phyloP scores from a whole-genome alignment of 1,140 invertebrate genomes.

The Aricia agestis region DNA sequence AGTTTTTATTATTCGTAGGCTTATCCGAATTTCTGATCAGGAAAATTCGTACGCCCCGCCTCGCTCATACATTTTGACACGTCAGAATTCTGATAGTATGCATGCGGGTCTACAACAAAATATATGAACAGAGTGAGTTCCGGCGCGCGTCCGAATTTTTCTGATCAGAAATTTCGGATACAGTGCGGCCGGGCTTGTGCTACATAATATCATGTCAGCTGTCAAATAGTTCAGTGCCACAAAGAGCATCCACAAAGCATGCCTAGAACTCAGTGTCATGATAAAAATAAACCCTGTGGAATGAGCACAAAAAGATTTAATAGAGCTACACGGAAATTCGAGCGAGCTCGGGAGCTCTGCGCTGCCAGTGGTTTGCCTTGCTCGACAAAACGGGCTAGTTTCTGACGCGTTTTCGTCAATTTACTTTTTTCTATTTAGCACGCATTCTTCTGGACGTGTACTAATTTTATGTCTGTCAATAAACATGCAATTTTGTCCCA shows the following conservation, averaged over 20 bases:
- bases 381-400: neutral
- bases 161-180: too few relatives aligned
- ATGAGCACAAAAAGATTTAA: slow-evolving; percentile 10
- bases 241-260: neutral
- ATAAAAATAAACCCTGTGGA: neutral
- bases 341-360: neutral
- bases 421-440: slow-evolving; percentile 11
- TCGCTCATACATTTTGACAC: too few relatives aligned
- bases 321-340: slow-evolving; percentile 14
- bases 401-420: neutral
- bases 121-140: too few relatives aligned
- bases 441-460: neutral
- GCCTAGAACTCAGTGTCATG: neutral
- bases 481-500: neutral
- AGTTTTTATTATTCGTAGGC: too few relatives aligned
- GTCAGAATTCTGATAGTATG: too few relatives aligned
- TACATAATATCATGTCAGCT: too few relatives aligned
- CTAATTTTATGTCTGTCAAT: slow-evolving; percentile 7
- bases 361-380: slow-evolving; percentile 1
- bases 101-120: too few relatives aligned
- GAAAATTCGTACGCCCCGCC: too few relatives aligned
- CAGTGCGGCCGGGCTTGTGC: too few relatives aligned
- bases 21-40: too few relatives aligned
- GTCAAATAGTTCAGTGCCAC: too few relatives aligned
- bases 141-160: too few relatives aligned